phyloP scores from a whole-genome alignment of 2,113 vertebrate species.

The Varanus komodoensis region DNA sequence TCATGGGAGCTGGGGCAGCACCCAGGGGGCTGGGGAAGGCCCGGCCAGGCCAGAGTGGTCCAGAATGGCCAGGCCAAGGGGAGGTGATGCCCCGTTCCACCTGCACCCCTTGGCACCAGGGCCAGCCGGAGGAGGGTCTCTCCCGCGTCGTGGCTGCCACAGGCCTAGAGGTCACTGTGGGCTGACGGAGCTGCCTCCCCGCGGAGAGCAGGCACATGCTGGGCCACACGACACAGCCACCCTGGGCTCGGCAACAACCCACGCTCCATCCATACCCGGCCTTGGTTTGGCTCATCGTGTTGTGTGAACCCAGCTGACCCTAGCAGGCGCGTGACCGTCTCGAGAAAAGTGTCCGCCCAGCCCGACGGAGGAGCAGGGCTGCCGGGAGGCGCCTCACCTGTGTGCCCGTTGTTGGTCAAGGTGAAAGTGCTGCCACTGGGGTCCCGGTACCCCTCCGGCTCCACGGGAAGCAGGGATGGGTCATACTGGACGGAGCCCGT shows the following conservation, averaged over 20 bases:
- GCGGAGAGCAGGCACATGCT: too few relatives aligned
- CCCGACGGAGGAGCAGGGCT: too few relatives aligned
- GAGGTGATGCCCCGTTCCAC: too few relatives aligned
- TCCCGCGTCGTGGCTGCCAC: too few relatives aligned
- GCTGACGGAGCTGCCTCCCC: too few relatives aligned
- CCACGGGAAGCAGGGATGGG: constrained; percentile 74
- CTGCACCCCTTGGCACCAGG: neutral
- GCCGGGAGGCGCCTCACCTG: constrained; percentile 77
- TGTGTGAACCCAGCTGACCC: too few relatives aligned
- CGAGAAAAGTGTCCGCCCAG: neutral
- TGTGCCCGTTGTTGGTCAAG: constrained; percentile 90
- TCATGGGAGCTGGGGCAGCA: too few relatives aligned
- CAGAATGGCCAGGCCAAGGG: neutral
- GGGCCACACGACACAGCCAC: too few relatives aligned
- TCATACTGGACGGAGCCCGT: constrained; percentile 76
- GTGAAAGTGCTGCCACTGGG: constrained; percentile 72
- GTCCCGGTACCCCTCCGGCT: constrained; percentile 79
- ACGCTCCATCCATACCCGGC: too few relatives aligned
- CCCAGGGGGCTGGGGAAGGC: too few relatives aligned
- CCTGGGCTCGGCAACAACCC: too few relatives aligned
- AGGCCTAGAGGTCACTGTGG: neutral
- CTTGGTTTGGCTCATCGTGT: too few relatives aligned
- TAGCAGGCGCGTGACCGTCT: neutral
- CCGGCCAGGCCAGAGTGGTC: neutral
- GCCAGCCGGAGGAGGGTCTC: neutral